Conservation (phyloP, 2,888 invertebrate genomes). For the Agrotis exclamationis region DNA sequence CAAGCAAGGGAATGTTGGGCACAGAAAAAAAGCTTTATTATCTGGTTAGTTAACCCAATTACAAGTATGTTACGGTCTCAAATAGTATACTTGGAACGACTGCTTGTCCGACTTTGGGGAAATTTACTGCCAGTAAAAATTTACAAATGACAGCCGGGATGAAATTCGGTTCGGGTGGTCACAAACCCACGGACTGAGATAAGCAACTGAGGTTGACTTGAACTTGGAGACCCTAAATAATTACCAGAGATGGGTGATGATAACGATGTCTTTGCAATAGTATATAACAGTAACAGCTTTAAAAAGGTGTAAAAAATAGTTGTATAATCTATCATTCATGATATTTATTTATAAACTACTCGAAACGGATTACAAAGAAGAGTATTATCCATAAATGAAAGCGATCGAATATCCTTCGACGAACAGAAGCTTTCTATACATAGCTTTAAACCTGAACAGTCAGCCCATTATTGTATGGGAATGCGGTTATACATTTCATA, state of each 20-base stretch:
- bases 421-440: slow-evolving; percentile 27
- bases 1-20: not conserved
- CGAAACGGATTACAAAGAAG: not conserved
- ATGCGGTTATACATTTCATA: slow-evolving; percentile 35
- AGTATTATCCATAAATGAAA: slow-evolving; percentile 8
- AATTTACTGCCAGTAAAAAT: too few relatives aligned
- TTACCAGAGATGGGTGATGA: too few relatives aligned
- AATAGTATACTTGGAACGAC: too few relatives aligned
- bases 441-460: slow-evolving; percentile 25
- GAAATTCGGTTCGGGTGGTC: too few relatives aligned
- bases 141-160: too few relatives aligned
- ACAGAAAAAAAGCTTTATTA: not conserved
- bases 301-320: too few relatives aligned
- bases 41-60: not conserved
- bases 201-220: too few relatives aligned
- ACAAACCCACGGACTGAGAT: too few relatives aligned
- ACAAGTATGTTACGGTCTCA: too few relatives aligned
- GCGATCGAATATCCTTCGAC: slow-evolving; percentile 17
- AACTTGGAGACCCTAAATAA: too few relatives aligned
- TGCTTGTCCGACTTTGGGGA: too few relatives aligned
- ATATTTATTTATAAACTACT: slow-evolving; percentile 9
- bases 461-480: slow-evolving; percentile 33
- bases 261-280: not conserved
- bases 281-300: not conserved
- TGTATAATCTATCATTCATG: not conserved